Percentiles rank a stretch among this genome's conserved stretches.
phyloP scores from a whole-genome alignment of 2,888 invertebrate genomes.

The Tenthredo amoena region DNA sequence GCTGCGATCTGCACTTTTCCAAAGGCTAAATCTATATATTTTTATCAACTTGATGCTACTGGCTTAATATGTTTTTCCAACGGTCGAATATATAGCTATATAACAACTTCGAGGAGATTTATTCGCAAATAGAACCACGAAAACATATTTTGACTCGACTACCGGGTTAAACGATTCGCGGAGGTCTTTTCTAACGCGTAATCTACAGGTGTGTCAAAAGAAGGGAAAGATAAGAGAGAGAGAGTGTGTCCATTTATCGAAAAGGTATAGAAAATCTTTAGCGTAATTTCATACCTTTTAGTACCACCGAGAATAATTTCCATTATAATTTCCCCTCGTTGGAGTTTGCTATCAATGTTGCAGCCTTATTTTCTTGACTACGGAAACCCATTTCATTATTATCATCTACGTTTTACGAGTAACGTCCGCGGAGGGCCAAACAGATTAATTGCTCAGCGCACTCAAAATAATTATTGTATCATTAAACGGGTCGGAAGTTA shows the following conservation, averaged over 20 bases:
- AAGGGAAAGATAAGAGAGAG: not conserved
- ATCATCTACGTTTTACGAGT: slow-evolving; percentile 71
- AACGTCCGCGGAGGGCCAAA: slow-evolving; percentile 64
- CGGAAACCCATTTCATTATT: slow-evolving; percentile 67
- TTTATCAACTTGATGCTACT: not conserved
- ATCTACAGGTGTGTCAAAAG: not conserved
- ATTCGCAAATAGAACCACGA: slow-evolving; percentile 22
- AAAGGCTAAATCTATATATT: not conserved
- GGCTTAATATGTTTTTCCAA: slow-evolving; percentile 8
- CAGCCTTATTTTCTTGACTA: slow-evolving; percentile 26
- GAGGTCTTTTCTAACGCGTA: not conserved
- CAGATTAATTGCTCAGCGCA: slow-evolving; percentile 51
- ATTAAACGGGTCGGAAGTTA: slow-evolving; percentile 17
- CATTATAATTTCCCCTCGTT: slow-evolving; percentile 6
- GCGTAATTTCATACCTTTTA: not conserved
- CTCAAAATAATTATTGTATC: slow-evolving; percentile 51
- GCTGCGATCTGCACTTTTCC: not conserved
- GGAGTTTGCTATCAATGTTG: not conserved
- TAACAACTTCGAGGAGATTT: not conserved
- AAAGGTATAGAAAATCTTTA: not conserved
- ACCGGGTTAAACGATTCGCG: slow-evolving; percentile 1
- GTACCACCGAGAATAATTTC: slow-evolving; percentile 7
- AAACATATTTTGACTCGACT: slow-evolving; percentile 12
- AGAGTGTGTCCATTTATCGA: not conserved
- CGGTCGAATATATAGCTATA: not conserved